phyloP scores from a whole-genome alignment of 2,113 vertebrate genomes.

The Hipposideros armiger region DNA sequence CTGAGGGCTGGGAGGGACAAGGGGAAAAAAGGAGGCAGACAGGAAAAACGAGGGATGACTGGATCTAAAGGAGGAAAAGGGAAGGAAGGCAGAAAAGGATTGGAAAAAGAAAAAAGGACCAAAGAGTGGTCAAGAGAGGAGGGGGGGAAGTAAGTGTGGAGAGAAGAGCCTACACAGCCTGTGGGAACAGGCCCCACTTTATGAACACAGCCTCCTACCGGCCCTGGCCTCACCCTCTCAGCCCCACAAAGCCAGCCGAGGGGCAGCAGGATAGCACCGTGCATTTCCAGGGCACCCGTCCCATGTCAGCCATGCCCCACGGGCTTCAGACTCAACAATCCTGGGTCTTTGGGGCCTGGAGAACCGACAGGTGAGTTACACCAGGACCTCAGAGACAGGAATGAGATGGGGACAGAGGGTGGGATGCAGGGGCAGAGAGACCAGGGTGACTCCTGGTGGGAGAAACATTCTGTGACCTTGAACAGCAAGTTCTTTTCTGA shows the following conservation, averaged over 20 bases:
- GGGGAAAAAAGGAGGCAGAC: no score
- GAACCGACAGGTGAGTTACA: neutral
- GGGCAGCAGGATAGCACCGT: neutral
- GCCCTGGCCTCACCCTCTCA: neutral
- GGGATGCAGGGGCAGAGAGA: neutral
- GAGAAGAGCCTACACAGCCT: neutral
- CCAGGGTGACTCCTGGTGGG: neutral
- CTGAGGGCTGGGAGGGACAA: neutral
- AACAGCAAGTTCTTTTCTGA: neutral
- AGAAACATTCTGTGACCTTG: neutral
- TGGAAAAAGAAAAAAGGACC: neutral
- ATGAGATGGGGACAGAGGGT: rapidly evolving
- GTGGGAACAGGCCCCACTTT: neutral
- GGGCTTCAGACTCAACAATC: neutral
- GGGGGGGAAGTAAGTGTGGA: neutral
- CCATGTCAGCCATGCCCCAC: neutral
- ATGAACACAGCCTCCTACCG: neutral
- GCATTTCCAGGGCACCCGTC: no score
- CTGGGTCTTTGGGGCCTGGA: neutral
- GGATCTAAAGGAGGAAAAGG: neutral
- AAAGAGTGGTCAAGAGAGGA: neutral
- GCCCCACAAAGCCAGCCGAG: neutral
- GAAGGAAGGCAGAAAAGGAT: no score
- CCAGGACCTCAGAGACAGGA: neutral
- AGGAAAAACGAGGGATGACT: neutral